Conservation (phyloP, 2,113 vertebrate species). For the Pseudonaja textilis region DNA sequence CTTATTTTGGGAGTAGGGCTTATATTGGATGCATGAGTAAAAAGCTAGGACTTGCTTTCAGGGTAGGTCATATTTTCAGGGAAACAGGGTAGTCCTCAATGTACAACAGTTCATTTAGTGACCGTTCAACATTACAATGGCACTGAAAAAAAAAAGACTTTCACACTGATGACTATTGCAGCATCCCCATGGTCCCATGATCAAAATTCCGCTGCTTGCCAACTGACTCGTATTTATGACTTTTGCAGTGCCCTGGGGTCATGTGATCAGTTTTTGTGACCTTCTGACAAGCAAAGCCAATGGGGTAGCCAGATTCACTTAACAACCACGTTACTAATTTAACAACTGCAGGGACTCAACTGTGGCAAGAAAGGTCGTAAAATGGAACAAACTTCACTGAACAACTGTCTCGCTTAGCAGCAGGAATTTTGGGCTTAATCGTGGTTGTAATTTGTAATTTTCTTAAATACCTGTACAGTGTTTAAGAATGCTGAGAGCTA, state of each 20-base stretch:
- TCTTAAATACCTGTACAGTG: not conserved
- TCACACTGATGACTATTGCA: not conserved
- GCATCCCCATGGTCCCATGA: not conserved
- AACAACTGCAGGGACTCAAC: not conserved
- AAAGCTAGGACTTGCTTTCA: no score
- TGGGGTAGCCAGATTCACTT: not conserved
- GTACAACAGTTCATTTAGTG: not conserved
- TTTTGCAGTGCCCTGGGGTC: not conserved
- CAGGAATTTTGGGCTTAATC: no score
- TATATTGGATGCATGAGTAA: no score
- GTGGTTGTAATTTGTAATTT: not conserved
- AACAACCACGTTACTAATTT: not conserved
- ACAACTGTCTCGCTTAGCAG: no score
- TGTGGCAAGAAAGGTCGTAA: not conserved
- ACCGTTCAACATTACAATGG: not conserved
- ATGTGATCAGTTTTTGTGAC: not conserved
- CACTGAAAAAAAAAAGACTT: not conserved
- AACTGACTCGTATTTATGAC: not conserved
- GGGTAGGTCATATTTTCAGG: no score
- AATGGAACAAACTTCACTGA: not conserved
- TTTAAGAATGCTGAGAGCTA: not conserved
- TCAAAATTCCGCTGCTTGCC: not conserved
- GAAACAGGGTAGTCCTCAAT: no score
- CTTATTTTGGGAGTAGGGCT: no score
- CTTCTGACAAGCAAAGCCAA: no score